Conservation (phyloP, 1,140 invertebrate species). For the Neomicropteryx cornuta region DNA sequence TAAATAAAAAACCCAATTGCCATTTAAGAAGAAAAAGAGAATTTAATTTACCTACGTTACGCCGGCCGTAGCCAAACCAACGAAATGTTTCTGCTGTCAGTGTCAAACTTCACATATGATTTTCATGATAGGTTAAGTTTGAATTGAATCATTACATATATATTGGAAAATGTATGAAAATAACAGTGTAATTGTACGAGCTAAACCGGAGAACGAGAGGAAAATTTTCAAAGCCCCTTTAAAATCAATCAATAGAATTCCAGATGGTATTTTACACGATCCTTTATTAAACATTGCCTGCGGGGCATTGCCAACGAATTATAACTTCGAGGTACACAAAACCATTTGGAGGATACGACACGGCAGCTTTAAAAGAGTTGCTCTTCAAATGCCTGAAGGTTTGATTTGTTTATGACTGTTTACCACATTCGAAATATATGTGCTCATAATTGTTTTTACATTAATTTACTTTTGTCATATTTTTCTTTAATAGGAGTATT, state of each 20-base stretch:
- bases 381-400: constrained; percentile 96
- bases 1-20: too few species aligned
- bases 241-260: constrained; percentile 66
- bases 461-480: constrained; percentile 6
- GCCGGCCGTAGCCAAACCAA: too few species aligned
- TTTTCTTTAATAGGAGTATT: neutral
- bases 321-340: constrained; percentile 98
- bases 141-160: too few species aligned
- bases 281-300: constrained; percentile 61
- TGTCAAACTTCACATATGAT: too few species aligned
- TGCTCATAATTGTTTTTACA: constrained; percentile 1
- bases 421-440: neutral
- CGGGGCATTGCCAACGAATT: constrained; percentile 77
- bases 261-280: constrained; percentile 74
- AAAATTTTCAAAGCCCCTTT: constrained; percentile 65
- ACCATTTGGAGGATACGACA: constrained; percentile 92
- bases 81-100: too few species aligned
- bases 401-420: constrained; percentile 2
- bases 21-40: too few species aligned
- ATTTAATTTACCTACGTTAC: too few species aligned
- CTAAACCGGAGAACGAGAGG: constrained; percentile 63
- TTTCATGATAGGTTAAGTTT: too few species aligned
- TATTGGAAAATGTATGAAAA: too few species aligned
- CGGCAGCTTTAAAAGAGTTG: constrained; percentile 74
- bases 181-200: constrained; percentile 64